Conservation (phyloP, 2,797 vertebrate genomes). For the Orestias chungarensis region DNA sequence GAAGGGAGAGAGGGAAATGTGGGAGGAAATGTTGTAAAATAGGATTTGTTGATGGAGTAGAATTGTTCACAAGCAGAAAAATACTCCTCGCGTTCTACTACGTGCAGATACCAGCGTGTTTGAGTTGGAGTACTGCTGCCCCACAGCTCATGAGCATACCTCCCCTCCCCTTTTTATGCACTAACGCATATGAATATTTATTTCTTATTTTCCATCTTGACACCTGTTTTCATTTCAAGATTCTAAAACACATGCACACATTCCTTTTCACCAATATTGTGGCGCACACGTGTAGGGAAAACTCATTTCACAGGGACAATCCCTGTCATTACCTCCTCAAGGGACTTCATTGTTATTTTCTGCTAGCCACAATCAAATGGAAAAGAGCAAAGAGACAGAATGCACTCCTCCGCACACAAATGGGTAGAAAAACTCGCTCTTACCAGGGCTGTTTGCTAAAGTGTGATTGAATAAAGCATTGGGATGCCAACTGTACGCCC, state of each 20-base stretch:
- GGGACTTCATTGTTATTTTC: constrained; percentile 71
- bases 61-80: constrained; percentile 61
- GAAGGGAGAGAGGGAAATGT: constrained; percentile 49
- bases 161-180: constrained; percentile 67
- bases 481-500: constrained; percentile 47
- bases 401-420: constrained; percentile 25
- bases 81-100: constrained; percentile 63
- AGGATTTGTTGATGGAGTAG: constrained; percentile 72
- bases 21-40: constrained; percentile 71
- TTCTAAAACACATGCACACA: constrained; percentile 6
- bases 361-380: constrained; percentile 67
- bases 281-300: constrained; percentile 19
- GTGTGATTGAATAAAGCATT: constrained; percentile 51
- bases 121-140: constrained; percentile 26
- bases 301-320: constrained; percentile 59
- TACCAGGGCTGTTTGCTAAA: constrained; percentile 32
- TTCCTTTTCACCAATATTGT: constrained; percentile 7
- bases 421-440: constrained; percentile 29
- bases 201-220: constrained; percentile 23
- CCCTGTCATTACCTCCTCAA: constrained; percentile 72
- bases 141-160: constrained; percentile 58
- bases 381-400: constrained; percentile 40
- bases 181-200: constrained; percentile 69
- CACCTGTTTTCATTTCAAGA: constrained; percentile 22
- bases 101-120: constrained; percentile 22